These are phyloP conservation scores for Chymomyza amoena DNA, from an alignment of 2,888 invertebrate genomes.

Conservation along the genomic window DNA sequence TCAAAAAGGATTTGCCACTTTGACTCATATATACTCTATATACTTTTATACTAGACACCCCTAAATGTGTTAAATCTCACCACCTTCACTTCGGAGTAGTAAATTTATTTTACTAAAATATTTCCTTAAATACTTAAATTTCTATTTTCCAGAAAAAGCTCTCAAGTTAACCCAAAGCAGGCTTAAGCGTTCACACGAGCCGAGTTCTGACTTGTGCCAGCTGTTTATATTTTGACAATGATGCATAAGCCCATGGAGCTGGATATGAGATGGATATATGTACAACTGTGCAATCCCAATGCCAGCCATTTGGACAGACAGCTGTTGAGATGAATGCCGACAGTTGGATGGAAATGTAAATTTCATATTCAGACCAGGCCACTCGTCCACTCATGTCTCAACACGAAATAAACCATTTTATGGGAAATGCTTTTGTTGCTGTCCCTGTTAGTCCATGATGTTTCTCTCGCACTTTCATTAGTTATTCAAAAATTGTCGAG, in stretches of 20 bases:
- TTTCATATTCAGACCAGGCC: slow-evolving; percentile 68
- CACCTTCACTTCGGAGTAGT: slow-evolving; percentile 20
- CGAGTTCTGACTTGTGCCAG: slow-evolving; percentile 52
- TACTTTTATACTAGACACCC: too few relatives aligned
- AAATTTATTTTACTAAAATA: slow-evolving; percentile 50
- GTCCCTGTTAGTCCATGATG: slow-evolving; percentile 56
- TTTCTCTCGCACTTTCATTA: slow-evolving; percentile 70
- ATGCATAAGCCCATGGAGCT: slow-evolving; percentile 58
- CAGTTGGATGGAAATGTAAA: slow-evolving; percentile 65
- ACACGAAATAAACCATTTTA: slow-evolving; percentile 34
- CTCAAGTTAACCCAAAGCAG: not conserved
- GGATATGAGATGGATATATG: slow-evolving; percentile 3
- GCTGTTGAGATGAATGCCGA: slow-evolving; percentile 70
- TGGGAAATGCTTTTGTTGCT: slow-evolving; percentile 12
- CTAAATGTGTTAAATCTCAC: too few relatives aligned
- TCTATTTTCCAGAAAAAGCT: slow-evolving; percentile 51
- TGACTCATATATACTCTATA: too few relatives aligned
- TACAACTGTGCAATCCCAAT: not conserved
- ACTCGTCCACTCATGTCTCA: slow-evolving; percentile 34
- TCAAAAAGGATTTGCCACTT: too few relatives aligned
- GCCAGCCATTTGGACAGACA: slow-evolving; percentile 44
- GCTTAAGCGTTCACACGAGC: not conserved
- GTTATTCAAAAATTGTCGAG: slow-evolving; percentile 70
- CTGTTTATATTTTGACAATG: slow-evolving; percentile 73
- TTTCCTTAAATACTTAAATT: slow-evolving; percentile 66